phyloP scores from a whole-genome alignment of 2,888 invertebrate genomes.

The Eupithecia dodoneata region DNA sequence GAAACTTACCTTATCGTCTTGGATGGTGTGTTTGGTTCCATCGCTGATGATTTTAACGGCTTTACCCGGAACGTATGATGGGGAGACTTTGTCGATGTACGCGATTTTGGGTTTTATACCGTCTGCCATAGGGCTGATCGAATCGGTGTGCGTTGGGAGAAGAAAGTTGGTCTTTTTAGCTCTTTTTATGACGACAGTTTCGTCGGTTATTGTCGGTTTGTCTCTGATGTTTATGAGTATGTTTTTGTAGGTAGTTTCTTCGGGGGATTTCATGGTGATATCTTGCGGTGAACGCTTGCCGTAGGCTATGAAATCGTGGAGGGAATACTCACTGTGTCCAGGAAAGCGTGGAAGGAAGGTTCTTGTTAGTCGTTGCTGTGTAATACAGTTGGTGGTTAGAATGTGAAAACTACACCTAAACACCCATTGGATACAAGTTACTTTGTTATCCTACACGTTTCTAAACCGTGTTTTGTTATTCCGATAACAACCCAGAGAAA shows the following conservation, averaged over 20 bases:
- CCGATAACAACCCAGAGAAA: too few species aligned
- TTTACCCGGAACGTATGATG: conserved; percentile 86
- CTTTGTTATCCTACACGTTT: too few species aligned
- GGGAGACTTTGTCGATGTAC: conserved; percentile 70
- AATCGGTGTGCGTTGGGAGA: conserved; percentile 68
- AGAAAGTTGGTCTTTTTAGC: conserved; percentile 69
- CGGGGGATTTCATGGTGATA: conserved; percentile 78
- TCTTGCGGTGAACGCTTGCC: conserved; percentile 78
- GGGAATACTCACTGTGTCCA: conserved; percentile 80
- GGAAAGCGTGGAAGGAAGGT: conserved; percentile 54
- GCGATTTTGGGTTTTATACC: conserved; percentile 73
- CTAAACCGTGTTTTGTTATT: too few species aligned
- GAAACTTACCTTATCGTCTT: conserved; percentile 72
- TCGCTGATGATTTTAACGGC: conserved; percentile 89
- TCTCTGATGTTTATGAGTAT: conserved; percentile 75
- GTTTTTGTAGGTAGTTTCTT: conserved; percentile 75
- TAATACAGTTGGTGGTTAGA: conserved; percentile 42
- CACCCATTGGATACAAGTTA: too few species aligned
- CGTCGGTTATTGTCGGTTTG: conserved; percentile 69
- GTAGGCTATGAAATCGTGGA: conserved; percentile 66
- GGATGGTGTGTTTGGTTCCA: conserved; percentile 69
- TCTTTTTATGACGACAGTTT: conserved; percentile 70
- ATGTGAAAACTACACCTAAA: background rate
- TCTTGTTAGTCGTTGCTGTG: conserved; percentile 48
- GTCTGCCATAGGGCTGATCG: conserved; percentile 64